Conservation (phyloP, 1,140 invertebrate species). For the Bacillus rossius region DNA sequence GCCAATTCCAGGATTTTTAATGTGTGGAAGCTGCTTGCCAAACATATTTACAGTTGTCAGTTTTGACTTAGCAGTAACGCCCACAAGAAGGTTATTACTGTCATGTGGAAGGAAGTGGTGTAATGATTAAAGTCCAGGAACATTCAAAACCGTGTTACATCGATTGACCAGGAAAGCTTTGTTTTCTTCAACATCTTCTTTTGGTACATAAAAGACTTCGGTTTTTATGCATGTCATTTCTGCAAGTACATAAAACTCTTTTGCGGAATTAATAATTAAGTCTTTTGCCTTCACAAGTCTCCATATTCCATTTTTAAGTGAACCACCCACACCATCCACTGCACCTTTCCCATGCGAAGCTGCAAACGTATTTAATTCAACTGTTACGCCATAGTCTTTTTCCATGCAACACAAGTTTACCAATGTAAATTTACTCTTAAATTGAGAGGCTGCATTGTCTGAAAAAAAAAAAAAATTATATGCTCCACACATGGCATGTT, state of each 20-base stretch:
- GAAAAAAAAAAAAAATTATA: constrained; percentile 19
- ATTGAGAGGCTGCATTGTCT: constrained; percentile 28
- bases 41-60: background rate
- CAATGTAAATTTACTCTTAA: constrained; percentile 29
- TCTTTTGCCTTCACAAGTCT: background rate
- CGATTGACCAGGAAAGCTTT: background rate
- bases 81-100: background rate
- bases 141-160: too few species aligned
- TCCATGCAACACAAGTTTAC: constrained; percentile 25
- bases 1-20: background rate
- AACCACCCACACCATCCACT: constrained; percentile 27
- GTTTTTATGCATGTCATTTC: background rate
- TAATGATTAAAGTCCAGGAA: background rate
- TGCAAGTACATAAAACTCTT: constrained; percentile 1
- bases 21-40: background rate
- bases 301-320: constrained; percentile 17
- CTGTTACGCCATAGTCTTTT: constrained; percentile 24
- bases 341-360: constrained; percentile 29
- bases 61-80: background rate
- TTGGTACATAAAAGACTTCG: constrained; percentile 1
- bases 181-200: constrained; percentile 1
- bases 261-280: background rate
- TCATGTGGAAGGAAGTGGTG: constrained; percentile 2
- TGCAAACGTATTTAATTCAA: constrained; percentile 30
- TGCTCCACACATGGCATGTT: background rate